A percentile compares a stretch with the other conserved stretches of the same genome.
These are phyloP conservation scores for Sminthurides aquaticus DNA, from an alignment of 2,888 invertebrate genomes.

Conservation along the genomic window DNA sequence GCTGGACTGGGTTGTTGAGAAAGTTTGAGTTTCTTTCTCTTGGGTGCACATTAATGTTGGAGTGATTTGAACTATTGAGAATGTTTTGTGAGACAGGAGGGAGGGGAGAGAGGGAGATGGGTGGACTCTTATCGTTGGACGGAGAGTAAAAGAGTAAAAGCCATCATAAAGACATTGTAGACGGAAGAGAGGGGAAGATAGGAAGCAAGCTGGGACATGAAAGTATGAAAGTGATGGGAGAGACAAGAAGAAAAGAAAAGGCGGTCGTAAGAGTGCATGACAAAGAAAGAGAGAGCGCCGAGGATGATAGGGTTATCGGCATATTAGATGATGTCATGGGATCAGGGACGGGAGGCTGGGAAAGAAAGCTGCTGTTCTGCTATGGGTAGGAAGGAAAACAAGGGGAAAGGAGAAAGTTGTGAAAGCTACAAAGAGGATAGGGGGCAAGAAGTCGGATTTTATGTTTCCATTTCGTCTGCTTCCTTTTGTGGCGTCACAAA, in stretches of 20 bases:
- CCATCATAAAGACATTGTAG: no score
- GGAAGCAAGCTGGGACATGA: no score
- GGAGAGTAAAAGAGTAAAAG: no score
- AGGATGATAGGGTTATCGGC: neutral
- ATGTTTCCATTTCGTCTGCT: constrained; percentile 19
- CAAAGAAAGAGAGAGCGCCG: neutral
- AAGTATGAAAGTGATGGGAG: no score
- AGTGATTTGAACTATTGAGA: neutral
- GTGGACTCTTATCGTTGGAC: neutral
- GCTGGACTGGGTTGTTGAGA: no score
- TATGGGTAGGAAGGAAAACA: neutral
- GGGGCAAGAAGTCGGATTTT: constrained; percentile 14
- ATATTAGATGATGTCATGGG: neutral
- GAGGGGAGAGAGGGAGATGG: no score
- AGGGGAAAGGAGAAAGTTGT: neutral
- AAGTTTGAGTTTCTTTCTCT: neutral
- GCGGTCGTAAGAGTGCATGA: neutral
- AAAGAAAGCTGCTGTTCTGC: no score
- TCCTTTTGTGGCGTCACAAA: constrained; percentile 24
- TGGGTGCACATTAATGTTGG: neutral
- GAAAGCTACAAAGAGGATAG: neutral
- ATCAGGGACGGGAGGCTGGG: no score
- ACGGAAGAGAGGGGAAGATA: no score
- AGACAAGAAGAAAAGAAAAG: neutral
- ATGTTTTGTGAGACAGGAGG: neutral